A percentile compares a stretch with the other conserved stretches of the same genome.
phyloP scores from a whole-genome alignment of 1,140 invertebrate genomes.

The Halictus rubicundus region DNA sequence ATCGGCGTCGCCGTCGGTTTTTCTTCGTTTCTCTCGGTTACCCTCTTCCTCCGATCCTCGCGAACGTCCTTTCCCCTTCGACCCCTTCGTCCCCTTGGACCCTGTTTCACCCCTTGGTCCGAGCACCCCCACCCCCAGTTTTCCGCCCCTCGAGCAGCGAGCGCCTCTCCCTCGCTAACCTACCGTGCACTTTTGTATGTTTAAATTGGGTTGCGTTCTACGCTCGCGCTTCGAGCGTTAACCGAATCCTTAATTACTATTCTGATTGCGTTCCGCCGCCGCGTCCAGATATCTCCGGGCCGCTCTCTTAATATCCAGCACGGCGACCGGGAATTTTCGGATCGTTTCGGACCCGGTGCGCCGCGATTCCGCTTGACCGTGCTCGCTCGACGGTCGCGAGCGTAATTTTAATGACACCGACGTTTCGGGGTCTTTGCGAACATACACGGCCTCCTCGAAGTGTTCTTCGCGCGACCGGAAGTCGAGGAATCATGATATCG shows the following conservation, averaged over 20 bases:
- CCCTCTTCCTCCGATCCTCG: conserved; percentile 14
- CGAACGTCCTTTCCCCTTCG: too few species aligned
- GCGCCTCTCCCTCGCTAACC: conserved; percentile 49
- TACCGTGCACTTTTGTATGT: conserved; percentile 70
- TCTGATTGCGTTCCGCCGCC: conserved; percentile 70
- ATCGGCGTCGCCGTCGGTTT: conserved; percentile 22
- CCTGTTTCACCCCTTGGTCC: conserved; percentile 2
- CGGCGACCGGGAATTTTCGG: conserved; percentile 48
- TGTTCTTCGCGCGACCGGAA: too few species aligned
- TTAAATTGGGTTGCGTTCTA: conserved; percentile 74
- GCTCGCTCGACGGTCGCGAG: too few species aligned
- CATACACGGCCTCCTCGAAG: too few species aligned
- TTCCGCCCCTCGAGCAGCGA: conserved; percentile 33
- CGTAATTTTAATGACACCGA: too few species aligned
- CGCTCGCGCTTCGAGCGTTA: conserved; percentile 70
- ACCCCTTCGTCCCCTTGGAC: background rate
- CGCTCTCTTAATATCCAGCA: conserved; percentile 57
- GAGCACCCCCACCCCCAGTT: conserved; percentile 28
- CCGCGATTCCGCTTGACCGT: conserved; percentile 1
- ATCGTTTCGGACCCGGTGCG: conserved; percentile 30
- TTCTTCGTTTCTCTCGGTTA: conserved; percentile 13
- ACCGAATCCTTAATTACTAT: conserved; percentile 77
- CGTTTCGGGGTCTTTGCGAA: too few species aligned
- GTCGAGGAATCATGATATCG: too few species aligned
- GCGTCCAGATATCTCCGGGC: conserved; percentile 51